These are phyloP conservation scores for Pholis gunnellus DNA, from an alignment of 2,113 vertebrate species.

Conservation along the genomic window DNA sequence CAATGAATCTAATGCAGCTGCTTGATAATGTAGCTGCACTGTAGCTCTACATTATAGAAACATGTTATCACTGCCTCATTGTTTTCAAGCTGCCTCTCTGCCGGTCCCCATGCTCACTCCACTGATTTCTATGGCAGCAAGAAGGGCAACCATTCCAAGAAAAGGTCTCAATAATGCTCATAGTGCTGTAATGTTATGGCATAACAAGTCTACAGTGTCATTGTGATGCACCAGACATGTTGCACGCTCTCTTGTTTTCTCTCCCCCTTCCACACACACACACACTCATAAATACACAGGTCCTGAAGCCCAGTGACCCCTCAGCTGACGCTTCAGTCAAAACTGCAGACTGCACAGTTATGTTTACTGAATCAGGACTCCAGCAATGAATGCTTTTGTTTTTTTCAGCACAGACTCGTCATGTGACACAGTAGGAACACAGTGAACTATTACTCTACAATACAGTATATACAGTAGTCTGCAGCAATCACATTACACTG, in stretches of 20 bases:
- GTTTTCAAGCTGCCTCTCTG: slow-evolving; percentile 4
- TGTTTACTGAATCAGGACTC: slow-evolving; percentile 42
- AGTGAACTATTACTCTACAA: slow-evolving; percentile 18
- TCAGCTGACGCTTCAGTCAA: slow-evolving; percentile 58
- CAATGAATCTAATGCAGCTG: slow-evolving; percentile 9
- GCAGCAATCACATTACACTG: slow-evolving; percentile 23
- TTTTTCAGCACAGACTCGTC: slow-evolving; percentile 30
- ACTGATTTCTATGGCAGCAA: background rate
- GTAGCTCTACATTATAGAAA: slow-evolving; percentile 8
- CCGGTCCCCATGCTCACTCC: background rate
- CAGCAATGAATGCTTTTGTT: slow-evolving; percentile 21
- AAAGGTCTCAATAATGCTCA: background rate
- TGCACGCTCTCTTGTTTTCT: slow-evolving; percentile 6
- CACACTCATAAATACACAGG: slow-evolving; percentile 47
- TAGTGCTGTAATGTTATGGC: background rate
- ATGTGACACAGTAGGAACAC: slow-evolving; percentile 15
- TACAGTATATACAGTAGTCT: slow-evolving; percentile 6
- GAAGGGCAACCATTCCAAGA: background rate
- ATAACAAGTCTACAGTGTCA: background rate
- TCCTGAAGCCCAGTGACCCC: slow-evolving; percentile 59
- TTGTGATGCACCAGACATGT: background rate
- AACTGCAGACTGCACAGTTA: slow-evolving; percentile 59
- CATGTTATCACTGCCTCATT: slow-evolving; percentile 10
- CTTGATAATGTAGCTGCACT: slow-evolving; percentile 14
- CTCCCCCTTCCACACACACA: background rate